Evolutionary conservation across 2,888 invertebrate species (phyloP), one percentile per base, ranked within the genome.

Genomic region (Noctua janthe): DNA sequence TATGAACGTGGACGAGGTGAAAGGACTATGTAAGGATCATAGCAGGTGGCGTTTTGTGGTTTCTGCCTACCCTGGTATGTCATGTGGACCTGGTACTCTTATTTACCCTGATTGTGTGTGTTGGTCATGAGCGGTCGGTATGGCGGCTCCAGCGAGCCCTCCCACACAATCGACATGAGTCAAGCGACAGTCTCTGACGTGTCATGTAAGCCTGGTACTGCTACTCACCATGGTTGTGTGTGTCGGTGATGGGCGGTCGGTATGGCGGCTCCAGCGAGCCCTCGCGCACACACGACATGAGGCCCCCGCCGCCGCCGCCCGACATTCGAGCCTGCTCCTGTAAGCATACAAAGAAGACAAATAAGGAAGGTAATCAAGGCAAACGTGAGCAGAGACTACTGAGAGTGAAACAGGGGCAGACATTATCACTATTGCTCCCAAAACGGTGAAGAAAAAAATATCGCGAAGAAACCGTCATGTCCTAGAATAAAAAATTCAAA

Each of bases 241-340:
- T 95, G 92, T 96, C 97, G 90, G 96, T 96, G 94, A 97, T 97
- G 94, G 97, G 97, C 96, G 95, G 97, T 93, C 97, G 97, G 92
- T 97, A 97, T 90, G 97, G 96, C 91, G 98, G 98, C 96, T 98
- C 97, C 91, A 97, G 97, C 88, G 97, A 97, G 94, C 97, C 97
- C 92, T 97, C 97, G 92, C 97, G 97, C 94, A 97, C 97, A 91
- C 97, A 97, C 94, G 97, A 98, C 98, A 98, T 98, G 93, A 98
- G 97, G 92, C 97, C 97, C 90, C 97, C 97, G 91, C 97, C 97
- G 89, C 96, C 97, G 91, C 97, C 96, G 91, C 97, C 97, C 93
- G 96, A 96, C 95, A 96, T 96, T 92, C 96, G 97, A 93, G 96
- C 94, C 92, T 93, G 94, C 91, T 87, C 95, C 96, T 93, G 95